phyloP scores from a whole-genome alignment of 2,888 invertebrate genomes.

The Miltochrista miniata region DNA sequence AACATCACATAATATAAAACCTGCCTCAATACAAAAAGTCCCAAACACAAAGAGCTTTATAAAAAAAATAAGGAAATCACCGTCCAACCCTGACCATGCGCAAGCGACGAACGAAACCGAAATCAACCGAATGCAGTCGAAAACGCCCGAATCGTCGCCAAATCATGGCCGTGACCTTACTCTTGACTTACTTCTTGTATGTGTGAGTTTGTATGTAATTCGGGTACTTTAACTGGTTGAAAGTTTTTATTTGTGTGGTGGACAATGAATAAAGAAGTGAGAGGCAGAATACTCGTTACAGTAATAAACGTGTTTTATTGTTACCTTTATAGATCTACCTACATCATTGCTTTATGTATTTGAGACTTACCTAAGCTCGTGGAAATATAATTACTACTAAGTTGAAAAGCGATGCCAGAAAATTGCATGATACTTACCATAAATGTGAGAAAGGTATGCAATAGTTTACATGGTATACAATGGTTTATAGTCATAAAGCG shows the following conservation, averaged over 20 bases:
- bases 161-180: conserved; percentile 77
- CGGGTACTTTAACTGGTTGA: conserved; percentile 57
- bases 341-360: no score
- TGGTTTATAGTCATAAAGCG: no score
- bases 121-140: conserved; percentile 57
- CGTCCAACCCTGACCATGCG: conserved; percentile 59
- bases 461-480: no score
- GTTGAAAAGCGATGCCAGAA: no score
- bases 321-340: no score
- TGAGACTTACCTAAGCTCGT: no score
- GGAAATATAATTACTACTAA: no score
- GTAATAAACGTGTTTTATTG: background rate
- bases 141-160: conserved; percentile 52
- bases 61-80: conserved; percentile 45
- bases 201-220: conserved; percentile 66
- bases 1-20: conserved; percentile 27
- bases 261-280: conserved; percentile 47
- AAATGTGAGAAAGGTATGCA: no score
- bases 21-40: conserved; percentile 29
- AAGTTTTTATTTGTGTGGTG: conserved; percentile 47
- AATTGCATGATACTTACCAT: no score
- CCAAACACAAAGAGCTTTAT: conserved; percentile 27
- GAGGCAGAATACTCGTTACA: background rate
- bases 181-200: conserved; percentile 57
- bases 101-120: conserved; percentile 54